Percentiles rank a stretch among this genome's conserved stretches.
These are phyloP conservation scores for Diploscapter pachys DNA, from an alignment of 1,140 invertebrate genomes.

Conservation along the genomic window DNA sequence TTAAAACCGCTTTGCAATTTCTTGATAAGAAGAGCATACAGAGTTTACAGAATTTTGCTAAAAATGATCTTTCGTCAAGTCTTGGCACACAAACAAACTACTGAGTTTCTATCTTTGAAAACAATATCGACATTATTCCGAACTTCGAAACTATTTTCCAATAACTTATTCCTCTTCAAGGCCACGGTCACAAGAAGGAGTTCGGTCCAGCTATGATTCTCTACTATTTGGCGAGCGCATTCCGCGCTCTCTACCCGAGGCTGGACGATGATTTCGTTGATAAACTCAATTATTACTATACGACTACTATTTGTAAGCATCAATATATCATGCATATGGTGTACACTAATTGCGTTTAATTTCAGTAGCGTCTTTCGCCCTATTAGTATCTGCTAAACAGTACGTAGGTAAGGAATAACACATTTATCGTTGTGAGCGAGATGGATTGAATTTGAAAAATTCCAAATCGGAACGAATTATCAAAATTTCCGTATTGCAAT, in stretches of 20 bases:
- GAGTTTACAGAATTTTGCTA: no score
- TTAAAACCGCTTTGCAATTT: no score
- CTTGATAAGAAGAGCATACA: no score
- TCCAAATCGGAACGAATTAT: no score
- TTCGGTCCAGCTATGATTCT: slow-evolving; percentile 59
- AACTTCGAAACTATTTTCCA: no score
- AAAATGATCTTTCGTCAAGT: slow-evolving; percentile 28
- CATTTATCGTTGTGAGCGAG: no score
- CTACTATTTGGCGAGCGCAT: slow-evolving; percentile 57
- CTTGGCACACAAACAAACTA: background rate
- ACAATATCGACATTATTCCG: no score
- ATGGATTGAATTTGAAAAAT: no score
- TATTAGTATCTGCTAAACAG: slow-evolving; percentile 58
- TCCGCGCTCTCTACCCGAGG: slow-evolving; percentile 57
- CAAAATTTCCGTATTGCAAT: no score
- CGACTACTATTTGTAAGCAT: slow-evolving; percentile 54
- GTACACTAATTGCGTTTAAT: background rate
- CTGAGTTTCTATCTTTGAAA: no score
- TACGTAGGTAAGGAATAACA: slow-evolving; percentile 45
- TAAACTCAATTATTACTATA: slow-evolving; percentile 59
- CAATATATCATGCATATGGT: background rate
- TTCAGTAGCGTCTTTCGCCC: slow-evolving; percentile 57
- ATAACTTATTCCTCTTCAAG: background rate
- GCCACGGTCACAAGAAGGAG: slow-evolving; percentile 58
- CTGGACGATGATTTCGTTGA: slow-evolving; percentile 59